Percentiles rank a stretch among this genome's conserved stretches.
Conservation (phyloP, 2,797 vertebrate genomes). For the Phoebastria nigripes region DNA sequence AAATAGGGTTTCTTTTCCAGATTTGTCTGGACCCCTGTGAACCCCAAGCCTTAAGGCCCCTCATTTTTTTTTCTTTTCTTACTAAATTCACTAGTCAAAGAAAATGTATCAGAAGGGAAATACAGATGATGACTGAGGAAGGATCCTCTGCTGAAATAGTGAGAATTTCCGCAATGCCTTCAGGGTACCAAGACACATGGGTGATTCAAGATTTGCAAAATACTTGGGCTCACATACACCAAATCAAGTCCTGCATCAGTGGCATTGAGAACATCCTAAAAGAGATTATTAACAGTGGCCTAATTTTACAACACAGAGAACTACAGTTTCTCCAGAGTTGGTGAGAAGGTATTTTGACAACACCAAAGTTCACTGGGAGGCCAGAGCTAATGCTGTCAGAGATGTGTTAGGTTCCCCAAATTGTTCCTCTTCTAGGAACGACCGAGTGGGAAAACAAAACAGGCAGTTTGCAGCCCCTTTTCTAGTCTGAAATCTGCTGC, state of each 20-base stretch:
- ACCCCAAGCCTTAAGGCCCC: neutral
- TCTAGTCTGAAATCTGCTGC: neutral
- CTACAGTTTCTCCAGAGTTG: neutral
- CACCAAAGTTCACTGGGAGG: neutral
- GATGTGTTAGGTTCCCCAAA: neutral
- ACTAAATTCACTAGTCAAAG: neutral
- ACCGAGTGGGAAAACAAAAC: neutral
- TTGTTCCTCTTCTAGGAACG: fast-evolving
- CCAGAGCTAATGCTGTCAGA: neutral
- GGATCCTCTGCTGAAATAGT: neutral
- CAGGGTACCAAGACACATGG: neutral
- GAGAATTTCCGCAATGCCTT: neutral
- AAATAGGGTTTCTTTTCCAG: neutral
- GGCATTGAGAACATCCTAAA: neutral
- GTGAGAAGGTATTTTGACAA: neutral
- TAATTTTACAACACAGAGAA: neutral
- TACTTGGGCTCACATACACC: fast-evolving
- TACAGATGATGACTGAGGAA: neutral
- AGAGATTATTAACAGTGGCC: neutral
- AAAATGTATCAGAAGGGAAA: neutral
- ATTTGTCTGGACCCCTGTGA: neutral
- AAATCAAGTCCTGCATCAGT: neutral
- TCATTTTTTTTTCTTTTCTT: neutral
- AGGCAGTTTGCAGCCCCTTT: neutral
- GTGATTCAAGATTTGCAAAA: neutral